Evolutionary conservation across 1,140 invertebrate species (phyloP), one percentile per base, ranked within the genome.

Genomic region (Campoletis sonorensis): DNA sequence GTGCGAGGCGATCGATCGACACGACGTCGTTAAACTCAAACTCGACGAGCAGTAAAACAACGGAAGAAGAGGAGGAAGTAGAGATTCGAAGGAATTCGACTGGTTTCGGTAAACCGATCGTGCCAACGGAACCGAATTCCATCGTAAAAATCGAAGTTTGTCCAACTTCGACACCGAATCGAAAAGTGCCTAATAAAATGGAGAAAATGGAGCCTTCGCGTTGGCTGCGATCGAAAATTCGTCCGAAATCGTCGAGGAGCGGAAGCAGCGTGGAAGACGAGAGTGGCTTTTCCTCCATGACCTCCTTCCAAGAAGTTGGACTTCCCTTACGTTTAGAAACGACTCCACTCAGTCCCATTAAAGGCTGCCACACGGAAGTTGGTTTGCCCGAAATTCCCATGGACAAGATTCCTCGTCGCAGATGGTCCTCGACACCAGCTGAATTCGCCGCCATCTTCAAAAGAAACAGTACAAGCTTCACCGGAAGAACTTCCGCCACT

Each of bases 281-380:
- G 86, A 96, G 96, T 86, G 96, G 96, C 16, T 97, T 97, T 88
- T 96, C 95, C 16, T 96, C 95, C 3, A 95, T 96, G 92, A 96
- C 94, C 88, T 96, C 95, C 4, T 96, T 96, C 85, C 96, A 96
- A 88, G 95, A 96, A 85, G 93, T 96, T 26, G 95, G 95, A 2
- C 89, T 96, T 80, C 95, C 95, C 0, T 87, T 93, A 11, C 10
- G 80, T 87, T 0, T 81, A 5, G 40, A 84, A 13, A 15, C 76
- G 23, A 79, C 82, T 11, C 58, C 85, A 79, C 18, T 80, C 16
- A 84, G 78, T 18, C 76, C 76, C 33, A 78, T 88, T 13, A 90
- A 88, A 77, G 91, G 92, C 13, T 91, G 87, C 61, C 91, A 91
- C 75, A 88, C 89, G 2, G 91, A 92, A 79, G 82, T 92, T 13